These are phyloP conservation scores for Lasioglossum oenotherae DNA, from an alignment of 2,888 invertebrate species.

Conservation along the genomic window DNA sequence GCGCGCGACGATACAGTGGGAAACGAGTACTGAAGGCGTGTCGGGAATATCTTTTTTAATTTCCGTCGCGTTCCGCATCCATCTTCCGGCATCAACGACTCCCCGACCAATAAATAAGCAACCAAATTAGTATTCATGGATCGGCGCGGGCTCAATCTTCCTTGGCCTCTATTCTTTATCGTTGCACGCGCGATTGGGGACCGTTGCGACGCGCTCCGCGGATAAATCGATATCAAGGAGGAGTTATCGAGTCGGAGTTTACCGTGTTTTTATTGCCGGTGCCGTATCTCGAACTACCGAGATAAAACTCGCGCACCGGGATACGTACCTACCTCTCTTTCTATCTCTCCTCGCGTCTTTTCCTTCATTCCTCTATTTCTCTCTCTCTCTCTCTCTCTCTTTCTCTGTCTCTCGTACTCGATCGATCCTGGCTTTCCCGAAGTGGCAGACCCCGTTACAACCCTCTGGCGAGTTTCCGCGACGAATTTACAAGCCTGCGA, in stretches of 20 bases:
- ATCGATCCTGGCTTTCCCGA: conserved; percentile 19
- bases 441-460: neutral
- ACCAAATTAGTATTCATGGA: conserved; percentile 27
- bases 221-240: conserved; percentile 59
- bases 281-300: conserved; percentile 42
- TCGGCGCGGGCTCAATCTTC: conserved; percentile 19
- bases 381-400: neutral
- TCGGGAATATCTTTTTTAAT: conserved; percentile 13
- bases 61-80: neutral
- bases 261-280: conserved; percentile 59
- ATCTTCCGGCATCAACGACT: neutral
- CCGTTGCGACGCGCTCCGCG: neutral
- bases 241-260: conserved; percentile 51
- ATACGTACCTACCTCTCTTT: neutral
- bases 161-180: conserved; percentile 12
- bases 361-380: neutral
- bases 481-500: conserved; percentile 12
- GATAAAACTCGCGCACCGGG: conserved; percentile 36
- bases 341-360: neutral
- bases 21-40: neutral
- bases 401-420: neutral
- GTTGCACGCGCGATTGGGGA: conserved; percentile 8
- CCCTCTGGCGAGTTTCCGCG: neutral
- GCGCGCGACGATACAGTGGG: neutral
- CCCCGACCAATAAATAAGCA: neutral